Evolutionary conservation across 2,113 vertebrate species (phyloP), one percentile per base, ranked within the genome.

Genomic region (Epinephelus lanceolatus): DNA sequence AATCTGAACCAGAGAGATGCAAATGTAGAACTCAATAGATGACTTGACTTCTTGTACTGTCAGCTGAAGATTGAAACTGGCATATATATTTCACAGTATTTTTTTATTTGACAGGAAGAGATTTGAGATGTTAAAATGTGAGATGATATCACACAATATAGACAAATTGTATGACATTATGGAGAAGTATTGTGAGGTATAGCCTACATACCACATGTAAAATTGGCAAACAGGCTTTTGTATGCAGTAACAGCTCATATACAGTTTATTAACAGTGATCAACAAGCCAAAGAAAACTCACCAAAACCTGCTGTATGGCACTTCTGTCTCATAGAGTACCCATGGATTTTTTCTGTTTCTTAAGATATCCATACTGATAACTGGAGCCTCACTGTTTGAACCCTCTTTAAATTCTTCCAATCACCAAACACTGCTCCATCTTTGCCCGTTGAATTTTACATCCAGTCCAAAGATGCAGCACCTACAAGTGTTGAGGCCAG

Each of bases 281-380:
- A 52, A 17, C 52, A 47, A n/a, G 55, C 1, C 6, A 3, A 23
- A 62, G 2, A 9, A 60, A 80, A 92, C 92, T 93, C 72, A 95
- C 94, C 90, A 81, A 45, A 89, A 65, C 47, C 89, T 90, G 33
- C 76, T 83, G 90, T 92, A 91, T 57, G 89, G 86, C 2, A 85
- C 69, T 76, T 94, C 93, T 23, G 62, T 78, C 63, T 94, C 84
- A 85, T 94, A 95, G 45, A 91, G 77, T 55, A 67, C 49, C 94
- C 93, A 94, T 15, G 81, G 72, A 21, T 87, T 74, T 19, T 73
- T 86, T 6, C 74, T 76, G 18, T 75, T 75, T 11, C 61, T 82
- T 8, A 59, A 42, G 8, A 30, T 33, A 23, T 87, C 62, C 94
- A 94, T 94, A 11, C 4, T 45, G 7, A 67, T 30, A 30, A 55